Percentiles rank a stretch among this genome's conserved stretches.
Conservation (phyloP, 23 tunicate genomes). For the Phallusia fumigata region DNA sequence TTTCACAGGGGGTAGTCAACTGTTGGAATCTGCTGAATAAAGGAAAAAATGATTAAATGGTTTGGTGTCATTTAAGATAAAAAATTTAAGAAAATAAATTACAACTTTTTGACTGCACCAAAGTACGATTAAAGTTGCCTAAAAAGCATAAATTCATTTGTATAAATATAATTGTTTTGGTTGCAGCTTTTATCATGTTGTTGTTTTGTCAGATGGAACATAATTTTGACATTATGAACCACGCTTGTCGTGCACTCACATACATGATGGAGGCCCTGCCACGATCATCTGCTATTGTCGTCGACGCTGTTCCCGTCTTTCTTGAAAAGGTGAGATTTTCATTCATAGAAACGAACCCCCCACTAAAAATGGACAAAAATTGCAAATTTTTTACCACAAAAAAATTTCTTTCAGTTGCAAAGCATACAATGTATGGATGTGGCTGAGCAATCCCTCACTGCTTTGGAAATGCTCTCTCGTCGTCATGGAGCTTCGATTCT, state of each 20-base stretch:
- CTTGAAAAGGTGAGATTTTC: conserved; percentile 65
- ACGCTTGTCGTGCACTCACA: conserved; percentile 90
- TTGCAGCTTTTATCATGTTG: not conserved
- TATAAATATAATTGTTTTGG: too few species aligned
- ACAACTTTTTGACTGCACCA: too few species aligned
- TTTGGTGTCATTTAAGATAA: too few species aligned
- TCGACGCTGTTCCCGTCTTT: conserved; percentile 88
- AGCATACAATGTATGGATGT: conserved; percentile 94
- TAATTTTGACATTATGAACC: conserved; percentile 94
- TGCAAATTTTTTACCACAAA: too few species aligned
- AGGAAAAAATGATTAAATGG: too few species aligned
- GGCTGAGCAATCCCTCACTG: conserved; percentile 95
- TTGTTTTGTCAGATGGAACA: conserved; percentile 68
- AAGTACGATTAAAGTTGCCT: too few species aligned
- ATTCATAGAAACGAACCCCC: not conserved
- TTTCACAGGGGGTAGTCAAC: too few species aligned
- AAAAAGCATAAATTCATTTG: too few species aligned
- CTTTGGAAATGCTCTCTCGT: conserved; percentile 83
- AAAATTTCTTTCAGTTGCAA: conserved; percentile 82
- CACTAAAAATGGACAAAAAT: not conserved
- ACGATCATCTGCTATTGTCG: conserved; percentile 78
- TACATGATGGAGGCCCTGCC: conserved; percentile 99
- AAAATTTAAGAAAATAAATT: too few species aligned
- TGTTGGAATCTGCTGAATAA: too few species aligned
- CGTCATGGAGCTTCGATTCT: conserved; percentile 86